phyloP scores from a whole-genome alignment of 2,113 vertebrate species.

The Piprites chloris region DNA sequence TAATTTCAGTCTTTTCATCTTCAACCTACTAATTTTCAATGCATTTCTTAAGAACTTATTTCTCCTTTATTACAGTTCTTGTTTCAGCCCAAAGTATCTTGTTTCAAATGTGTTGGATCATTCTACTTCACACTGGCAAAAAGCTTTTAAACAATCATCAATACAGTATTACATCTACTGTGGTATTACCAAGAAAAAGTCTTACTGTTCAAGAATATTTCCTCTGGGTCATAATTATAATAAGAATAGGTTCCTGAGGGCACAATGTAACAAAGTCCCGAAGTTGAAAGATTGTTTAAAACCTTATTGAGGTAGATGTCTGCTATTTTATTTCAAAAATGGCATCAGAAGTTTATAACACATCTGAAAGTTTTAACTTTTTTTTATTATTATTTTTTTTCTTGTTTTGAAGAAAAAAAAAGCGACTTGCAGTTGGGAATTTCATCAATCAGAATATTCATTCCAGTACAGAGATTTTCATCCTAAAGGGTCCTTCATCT shows the following conservation, averaged over 20 bases:
- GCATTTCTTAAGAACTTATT: background rate
- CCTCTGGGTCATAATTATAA: slow-evolving; percentile 34
- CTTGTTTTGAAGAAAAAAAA: background rate
- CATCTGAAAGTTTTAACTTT: background rate
- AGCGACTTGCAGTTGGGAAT: background rate
- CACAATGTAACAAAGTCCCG: background rate
- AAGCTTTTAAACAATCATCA: slow-evolving; percentile 43
- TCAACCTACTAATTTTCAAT: slow-evolving; percentile 24
- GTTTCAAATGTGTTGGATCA: slow-evolving; percentile 1
- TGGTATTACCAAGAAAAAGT: slow-evolving; percentile 21
- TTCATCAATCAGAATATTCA: background rate
- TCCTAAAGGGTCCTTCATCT: background rate
- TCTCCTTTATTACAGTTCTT: slow-evolving; percentile 1
- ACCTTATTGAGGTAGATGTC: slow-evolving; percentile 1
- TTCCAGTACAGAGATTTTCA: background rate
- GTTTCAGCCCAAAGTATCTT: background rate
- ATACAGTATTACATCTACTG: background rate
- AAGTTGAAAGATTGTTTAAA: slow-evolving; percentile 37
- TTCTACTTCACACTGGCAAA: slow-evolving; percentile 13
- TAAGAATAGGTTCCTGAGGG: slow-evolving; percentile 27
- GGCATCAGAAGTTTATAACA: background rate
- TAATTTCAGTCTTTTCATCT: slow-evolving; percentile 33
- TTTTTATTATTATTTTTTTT: background rate
- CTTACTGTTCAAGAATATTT: slow-evolving; percentile 33
- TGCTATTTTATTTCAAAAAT: background rate